Evolutionary conservation across 92 coral and sea anemone species (phyloP), one percentile per base, ranked within the genome.

Genomic region (Pocillopora meandrina): DNA sequence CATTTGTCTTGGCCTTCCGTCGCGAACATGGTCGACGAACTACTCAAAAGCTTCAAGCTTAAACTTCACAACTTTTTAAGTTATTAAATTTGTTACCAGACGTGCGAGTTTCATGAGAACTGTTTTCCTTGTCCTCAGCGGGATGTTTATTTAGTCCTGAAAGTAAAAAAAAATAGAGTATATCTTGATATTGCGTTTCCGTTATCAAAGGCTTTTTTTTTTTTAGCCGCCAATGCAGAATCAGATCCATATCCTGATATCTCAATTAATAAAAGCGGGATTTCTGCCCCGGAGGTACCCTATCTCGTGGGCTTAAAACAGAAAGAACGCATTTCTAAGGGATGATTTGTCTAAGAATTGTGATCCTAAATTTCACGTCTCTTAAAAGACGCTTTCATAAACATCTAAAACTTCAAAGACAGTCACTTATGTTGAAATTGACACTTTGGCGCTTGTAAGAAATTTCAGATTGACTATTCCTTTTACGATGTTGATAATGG

Each of bases 231-330:
- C 20, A 81, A 36, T 60, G 62, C 52, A 42, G 52, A 71, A 20
- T 20, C 17, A 81, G 76, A 71, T 71, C 42, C 23, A 14, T 0
- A 1, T 57, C 76, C 26, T 56, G 75, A 80, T 80, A 65, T 21
- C 17, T 31, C 21, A n/a, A 10, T 36, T 59, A 64, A 26, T 19
- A 58, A 21, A 49, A 33, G 55, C 72, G 33, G 74, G 66, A 33
- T 26, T 80, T 80, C 7, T 70, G 35, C 68, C 17, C 77, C 85
- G 78, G 85, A 81, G 59, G 76, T 36, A 68, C 52, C 8, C 52
- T 42, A 71, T 35, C 33, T 68, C 18, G 15, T 19, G 60, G 19
- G 59, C 67, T 23, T 56, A 81, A 26, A 71, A 59, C 42, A 42
- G 52, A 3, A 42, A 42, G 8, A 3, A 42, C 8, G 52, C 8